phyloP scores from a whole-genome alignment of 2,113 vertebrate genomes.

The Propithecus coquereli region DNA sequence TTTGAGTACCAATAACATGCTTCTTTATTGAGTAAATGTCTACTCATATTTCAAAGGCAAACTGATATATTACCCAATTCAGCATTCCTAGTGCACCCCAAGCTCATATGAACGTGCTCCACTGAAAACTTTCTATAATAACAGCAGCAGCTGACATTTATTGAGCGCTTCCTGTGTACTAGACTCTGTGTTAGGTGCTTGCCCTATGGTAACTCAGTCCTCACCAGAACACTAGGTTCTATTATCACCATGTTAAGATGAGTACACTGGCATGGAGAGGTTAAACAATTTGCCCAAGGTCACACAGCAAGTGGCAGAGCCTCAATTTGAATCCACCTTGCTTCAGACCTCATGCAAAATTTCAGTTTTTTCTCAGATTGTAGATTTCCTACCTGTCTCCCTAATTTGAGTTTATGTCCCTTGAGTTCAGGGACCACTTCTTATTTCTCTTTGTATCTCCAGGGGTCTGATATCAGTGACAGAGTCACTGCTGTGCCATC shows the following conservation, averaged over 20 bases:
- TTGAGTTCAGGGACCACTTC: not conserved
- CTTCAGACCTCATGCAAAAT: not conserved
- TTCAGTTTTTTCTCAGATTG: not conserved
- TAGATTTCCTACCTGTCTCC: not conserved
- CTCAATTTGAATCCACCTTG: not conserved
- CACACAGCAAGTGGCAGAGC: not conserved
- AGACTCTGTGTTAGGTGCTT: not conserved
- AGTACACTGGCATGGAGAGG: not conserved
- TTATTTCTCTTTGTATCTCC: not conserved
- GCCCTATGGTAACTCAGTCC: not conserved
- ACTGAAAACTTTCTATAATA: not conserved
- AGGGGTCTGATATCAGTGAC: not conserved
- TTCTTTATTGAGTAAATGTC: not conserved
- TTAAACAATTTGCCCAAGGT: not conserved
- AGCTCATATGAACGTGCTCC: not conserved
- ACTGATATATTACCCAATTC: not conserved
- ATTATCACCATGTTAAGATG: not conserved
- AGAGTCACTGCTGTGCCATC: not conserved
- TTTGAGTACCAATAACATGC: not conserved
- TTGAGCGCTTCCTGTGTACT: not conserved
- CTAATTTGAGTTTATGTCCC: not conserved
- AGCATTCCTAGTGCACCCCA: not conserved
- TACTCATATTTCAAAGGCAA: not conserved
- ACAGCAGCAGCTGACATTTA: not conserved
- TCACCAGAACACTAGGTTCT: not conserved